Conservation (phyloP, 2,888 invertebrate genomes). For the Spisula subtruncata region DNA sequence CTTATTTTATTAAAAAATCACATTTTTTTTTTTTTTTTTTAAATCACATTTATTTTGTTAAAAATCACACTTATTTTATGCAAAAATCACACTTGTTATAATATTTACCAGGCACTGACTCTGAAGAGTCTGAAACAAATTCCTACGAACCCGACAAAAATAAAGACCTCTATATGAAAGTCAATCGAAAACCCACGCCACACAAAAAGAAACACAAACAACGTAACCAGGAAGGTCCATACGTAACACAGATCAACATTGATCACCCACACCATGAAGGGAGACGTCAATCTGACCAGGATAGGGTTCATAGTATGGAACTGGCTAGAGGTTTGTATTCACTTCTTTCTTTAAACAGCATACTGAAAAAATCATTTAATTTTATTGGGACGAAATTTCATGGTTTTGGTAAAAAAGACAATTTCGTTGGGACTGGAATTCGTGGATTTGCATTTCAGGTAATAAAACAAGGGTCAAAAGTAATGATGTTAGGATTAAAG, state of each 20-base stretch:
- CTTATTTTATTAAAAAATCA: too few species aligned
- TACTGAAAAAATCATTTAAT: too few species aligned
- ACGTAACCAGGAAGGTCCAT: slow-evolving; percentile 51
- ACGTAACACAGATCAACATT: slow-evolving; percentile 60
- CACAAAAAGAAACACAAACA: slow-evolving; percentile 91
- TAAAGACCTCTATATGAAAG: slow-evolving; percentile 89
- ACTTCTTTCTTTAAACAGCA: too few species aligned
- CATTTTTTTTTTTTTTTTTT: too few species aligned
- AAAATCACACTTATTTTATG: too few species aligned
- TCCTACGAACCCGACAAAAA: slow-evolving; percentile 91
- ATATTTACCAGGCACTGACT: slow-evolving; percentile 90
- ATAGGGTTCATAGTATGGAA: slow-evolving; percentile 57
- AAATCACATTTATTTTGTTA: too few species aligned
- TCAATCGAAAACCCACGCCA: slow-evolving; percentile 90
- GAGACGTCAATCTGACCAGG: slow-evolving; percentile 62
- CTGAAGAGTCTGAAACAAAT: slow-evolving; percentile 96
- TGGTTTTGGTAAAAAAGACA: too few species aligned
- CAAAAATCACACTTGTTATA: not conserved
- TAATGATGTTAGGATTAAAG: too few species aligned
- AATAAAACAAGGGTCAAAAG: too few species aligned
- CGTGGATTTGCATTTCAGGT: too few species aligned
- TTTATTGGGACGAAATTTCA: too few species aligned
- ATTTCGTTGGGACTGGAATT: too few species aligned
- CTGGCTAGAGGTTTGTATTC: slow-evolving; percentile 54
- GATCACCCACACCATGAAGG: slow-evolving; percentile 57